Evolutionary conservation across 2,888 invertebrate genomes (phyloP).

Genomic region (Lochmaea crataegi): DNA sequence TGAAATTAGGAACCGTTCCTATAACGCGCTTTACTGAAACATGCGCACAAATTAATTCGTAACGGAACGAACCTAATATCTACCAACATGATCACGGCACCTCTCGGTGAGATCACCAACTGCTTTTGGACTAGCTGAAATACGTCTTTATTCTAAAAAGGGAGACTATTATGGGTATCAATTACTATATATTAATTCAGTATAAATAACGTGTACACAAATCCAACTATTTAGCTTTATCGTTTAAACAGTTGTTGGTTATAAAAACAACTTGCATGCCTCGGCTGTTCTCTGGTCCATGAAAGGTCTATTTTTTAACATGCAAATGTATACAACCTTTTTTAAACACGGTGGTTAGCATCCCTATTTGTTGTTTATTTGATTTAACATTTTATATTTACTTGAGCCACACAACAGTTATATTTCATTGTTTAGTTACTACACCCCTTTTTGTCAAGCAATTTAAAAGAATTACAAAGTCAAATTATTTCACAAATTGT

Average conservation of each 20-base stretch:
- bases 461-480: not conserved
- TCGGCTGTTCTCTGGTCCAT: conserved; percentile 3
- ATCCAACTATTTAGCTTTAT: not conserved
- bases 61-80: too few relatives aligned
- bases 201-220: conserved; percentile 1
- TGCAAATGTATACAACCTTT: conserved; percentile 1
- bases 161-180: too few relatives aligned
- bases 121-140: too few relatives aligned
- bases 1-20: too few relatives aligned
- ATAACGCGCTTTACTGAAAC: too few relatives aligned
- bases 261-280: conserved; percentile 2
- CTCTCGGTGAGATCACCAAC: too few relatives aligned
- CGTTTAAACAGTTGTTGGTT: not conserved
- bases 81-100: too few relatives aligned
- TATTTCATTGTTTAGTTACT: not conserved
- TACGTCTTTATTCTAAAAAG: too few relatives aligned
- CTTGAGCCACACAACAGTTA: not conserved
- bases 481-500: not conserved
- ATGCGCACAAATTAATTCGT: too few relatives aligned
- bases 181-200: not conserved
- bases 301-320: not conserved
- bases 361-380: not conserved
- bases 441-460: not conserved
- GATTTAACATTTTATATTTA: not conserved
- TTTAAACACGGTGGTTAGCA: not conserved